Conservation (phyloP, 2,888 invertebrate species). For the Panopea generosa region DNA sequence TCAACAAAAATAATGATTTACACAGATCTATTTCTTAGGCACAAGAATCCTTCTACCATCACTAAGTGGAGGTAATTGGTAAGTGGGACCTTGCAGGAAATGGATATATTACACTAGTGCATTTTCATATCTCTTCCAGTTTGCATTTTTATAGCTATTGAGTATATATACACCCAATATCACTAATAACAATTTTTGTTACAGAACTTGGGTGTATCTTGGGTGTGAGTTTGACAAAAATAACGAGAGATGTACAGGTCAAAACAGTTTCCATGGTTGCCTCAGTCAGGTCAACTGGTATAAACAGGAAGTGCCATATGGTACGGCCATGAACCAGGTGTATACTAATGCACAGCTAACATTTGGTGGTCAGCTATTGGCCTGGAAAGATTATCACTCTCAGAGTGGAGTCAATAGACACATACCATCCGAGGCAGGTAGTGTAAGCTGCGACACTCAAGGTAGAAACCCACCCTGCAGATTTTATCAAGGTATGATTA, state of each 20-base stretch:
- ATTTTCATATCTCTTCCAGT: no score
- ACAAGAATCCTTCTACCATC: no score
- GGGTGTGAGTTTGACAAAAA: constrained; percentile 70
- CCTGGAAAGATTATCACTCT: constrained; percentile 70
- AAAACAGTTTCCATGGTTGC: constrained; percentile 73
- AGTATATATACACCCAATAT: no score
- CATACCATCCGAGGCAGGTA: constrained; percentile 55
- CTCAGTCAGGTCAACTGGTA: constrained; percentile 76
- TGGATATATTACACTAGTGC: no score
- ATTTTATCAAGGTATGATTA: constrained; percentile 6
- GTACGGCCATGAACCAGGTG: constrained; percentile 57
- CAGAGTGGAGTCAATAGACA: constrained; percentile 58
- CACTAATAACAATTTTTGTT: no score
- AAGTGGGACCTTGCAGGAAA: no score
- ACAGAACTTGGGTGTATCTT: constrained; percentile 72
- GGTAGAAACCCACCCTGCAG: constrained; percentile 30
- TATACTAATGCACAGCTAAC: constrained; percentile 30
- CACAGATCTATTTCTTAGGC: no score
- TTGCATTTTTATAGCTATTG: no score
- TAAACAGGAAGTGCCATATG: constrained; percentile 62
- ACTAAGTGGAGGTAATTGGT: no score
- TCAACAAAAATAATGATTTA: no score
- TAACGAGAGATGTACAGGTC: constrained; percentile 38
- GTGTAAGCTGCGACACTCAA: constrained; percentile 1
- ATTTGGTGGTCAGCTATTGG: constrained; percentile 44